These are phyloP conservation scores for Linepithema humile DNA, from an alignment of 1,140 invertebrate genomes.

Conservation along the genomic window DNA sequence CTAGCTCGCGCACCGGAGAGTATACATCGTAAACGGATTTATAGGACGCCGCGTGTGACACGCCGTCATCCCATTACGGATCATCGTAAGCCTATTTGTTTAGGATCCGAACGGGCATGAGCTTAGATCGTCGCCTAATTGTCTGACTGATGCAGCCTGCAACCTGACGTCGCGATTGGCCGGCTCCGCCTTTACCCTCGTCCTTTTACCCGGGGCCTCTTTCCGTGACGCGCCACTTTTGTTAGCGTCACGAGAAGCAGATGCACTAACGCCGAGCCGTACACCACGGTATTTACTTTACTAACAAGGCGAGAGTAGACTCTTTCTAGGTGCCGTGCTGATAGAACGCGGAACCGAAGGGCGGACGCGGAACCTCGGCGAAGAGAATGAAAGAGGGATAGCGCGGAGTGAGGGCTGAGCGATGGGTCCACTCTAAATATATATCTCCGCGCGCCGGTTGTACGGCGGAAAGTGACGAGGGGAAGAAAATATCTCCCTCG, in stretches of 20 bases:
- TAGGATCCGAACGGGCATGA: conserved; percentile 72
- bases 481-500: conserved; percentile 25
- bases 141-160: conserved; percentile 64
- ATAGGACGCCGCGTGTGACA: conserved; percentile 68
- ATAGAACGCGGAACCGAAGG: conserved; percentile 43
- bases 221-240: conserved; percentile 65
- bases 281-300: conserved; percentile 67
- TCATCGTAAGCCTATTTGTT: conserved; percentile 79
- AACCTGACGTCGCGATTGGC: conserved; percentile 69
- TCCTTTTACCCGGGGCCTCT: background rate
- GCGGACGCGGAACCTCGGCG: background rate
- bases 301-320: conserved; percentile 72
- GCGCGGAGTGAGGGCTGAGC: background rate
- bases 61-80: conserved; percentile 76
- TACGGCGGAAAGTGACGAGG: background rate
- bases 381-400: conserved; percentile 27
- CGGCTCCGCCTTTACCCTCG: conserved; percentile 33
- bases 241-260: conserved; percentile 68
- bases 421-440: conserved; percentile 44
- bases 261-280: conserved; percentile 54
- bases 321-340: conserved; percentile 29
- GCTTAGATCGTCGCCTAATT: conserved; percentile 75
- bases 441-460: conserved; percentile 41
- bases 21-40: conserved; percentile 70
- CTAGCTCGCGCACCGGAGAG: conserved; percentile 35